Evolutionary conservation across 2,888 invertebrate species (phyloP).

Genomic region (Synanthedon formicaeformis): DNA sequence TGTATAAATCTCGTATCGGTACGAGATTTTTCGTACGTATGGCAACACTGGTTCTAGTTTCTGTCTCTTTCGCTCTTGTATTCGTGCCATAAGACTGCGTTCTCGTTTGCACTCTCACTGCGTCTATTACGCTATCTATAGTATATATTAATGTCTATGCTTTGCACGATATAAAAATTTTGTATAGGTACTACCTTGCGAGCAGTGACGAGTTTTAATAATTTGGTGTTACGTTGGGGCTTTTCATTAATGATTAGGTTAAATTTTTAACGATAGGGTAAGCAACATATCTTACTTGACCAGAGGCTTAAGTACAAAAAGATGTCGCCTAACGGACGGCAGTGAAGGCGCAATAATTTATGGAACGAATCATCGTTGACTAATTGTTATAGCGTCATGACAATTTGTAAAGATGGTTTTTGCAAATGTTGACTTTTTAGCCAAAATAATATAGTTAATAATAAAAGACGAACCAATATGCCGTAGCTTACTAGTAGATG

Average conservation of each 20-base stretch:
- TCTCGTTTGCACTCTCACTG: too few relatives aligned
- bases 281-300: slow-evolving; percentile 55
- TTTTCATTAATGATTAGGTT: not conserved
- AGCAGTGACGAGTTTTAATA: too few relatives aligned
- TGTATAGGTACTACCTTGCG: too few relatives aligned
- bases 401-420: slow-evolving; percentile 64
- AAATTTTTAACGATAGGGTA: not conserved
- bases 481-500: slow-evolving; percentile 67
- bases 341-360: slow-evolving; percentile 24
- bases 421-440: slow-evolving; percentile 70
- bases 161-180: too few relatives aligned
- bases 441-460: slow-evolving; percentile 57
- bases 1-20: too few relatives aligned
- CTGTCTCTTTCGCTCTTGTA: too few relatives aligned
- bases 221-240: not conserved
- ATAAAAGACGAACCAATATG: slow-evolving; percentile 69
- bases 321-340: slow-evolving; percentile 38
- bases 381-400: slow-evolving; percentile 67
- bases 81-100: too few relatives aligned
- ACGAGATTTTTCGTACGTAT: too few relatives aligned
- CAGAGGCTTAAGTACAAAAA: slow-evolving; percentile 12
- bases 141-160: too few relatives aligned
- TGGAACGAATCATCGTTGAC: slow-evolving; percentile 59
- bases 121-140: too few relatives aligned
- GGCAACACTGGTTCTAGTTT: too few relatives aligned